phyloP scores from a whole-genome alignment of 2,888 invertebrate genomes.

The Helicoverpa assulta region DNA sequence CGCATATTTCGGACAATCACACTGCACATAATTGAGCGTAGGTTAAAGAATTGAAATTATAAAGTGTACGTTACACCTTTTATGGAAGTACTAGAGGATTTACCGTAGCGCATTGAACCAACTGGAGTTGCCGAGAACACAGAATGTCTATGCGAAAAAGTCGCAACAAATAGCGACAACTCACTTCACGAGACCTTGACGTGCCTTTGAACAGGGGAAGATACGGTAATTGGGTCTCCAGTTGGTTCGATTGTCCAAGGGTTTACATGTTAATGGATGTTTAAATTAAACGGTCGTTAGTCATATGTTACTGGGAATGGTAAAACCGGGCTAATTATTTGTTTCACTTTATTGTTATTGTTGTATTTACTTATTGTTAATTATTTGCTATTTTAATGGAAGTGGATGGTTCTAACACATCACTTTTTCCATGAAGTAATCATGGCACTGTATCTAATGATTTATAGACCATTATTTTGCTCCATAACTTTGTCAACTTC shows the following conservation, averaged over 20 bases:
- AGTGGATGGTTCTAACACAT: background rate
- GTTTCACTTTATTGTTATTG: background rate
- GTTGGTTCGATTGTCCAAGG: too few species aligned
- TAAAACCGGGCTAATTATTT: conserved; percentile 9
- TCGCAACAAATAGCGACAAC: too few species aligned
- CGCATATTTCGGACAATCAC: conserved; percentile 29
- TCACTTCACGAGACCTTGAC: too few species aligned
- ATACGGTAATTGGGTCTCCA: too few species aligned
- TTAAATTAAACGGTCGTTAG: conserved; percentile 26
- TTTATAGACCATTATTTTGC: too few species aligned
- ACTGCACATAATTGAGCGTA: conserved; percentile 32
- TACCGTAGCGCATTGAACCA: too few species aligned
- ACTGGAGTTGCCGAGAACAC: too few species aligned
- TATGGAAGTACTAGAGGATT: background rate
- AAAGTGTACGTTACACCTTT: conserved; percentile 3
- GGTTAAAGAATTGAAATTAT: conserved; percentile 29
- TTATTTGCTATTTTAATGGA: background rate
- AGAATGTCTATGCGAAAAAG: too few species aligned
- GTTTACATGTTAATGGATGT: conserved; percentile 15
- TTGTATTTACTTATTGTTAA: background rate
- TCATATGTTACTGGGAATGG: conserved; percentile 16
- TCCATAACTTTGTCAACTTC: too few species aligned
- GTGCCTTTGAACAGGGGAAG: too few species aligned
- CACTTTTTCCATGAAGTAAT: background rate
- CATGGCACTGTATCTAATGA: background rate